A percentile compares a stretch with the other conserved stretches of the same genome.
phyloP scores from a whole-genome alignment of 2,113 vertebrate genomes.

The Anoura caudifer region DNA sequence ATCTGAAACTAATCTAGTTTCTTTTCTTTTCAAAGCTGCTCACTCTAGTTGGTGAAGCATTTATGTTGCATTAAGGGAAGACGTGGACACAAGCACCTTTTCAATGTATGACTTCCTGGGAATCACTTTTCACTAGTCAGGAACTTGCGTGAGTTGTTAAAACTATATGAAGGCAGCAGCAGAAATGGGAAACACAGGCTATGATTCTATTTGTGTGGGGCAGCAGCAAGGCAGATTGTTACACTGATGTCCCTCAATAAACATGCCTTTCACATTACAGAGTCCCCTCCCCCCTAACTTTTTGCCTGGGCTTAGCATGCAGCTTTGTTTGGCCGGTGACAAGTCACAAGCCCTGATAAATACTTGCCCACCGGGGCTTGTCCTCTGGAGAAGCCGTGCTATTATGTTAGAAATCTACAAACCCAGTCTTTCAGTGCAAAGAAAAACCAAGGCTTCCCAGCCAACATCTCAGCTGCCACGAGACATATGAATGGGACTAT shows the following conservation, averaged over 20 bases:
- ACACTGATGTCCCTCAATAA: neutral
- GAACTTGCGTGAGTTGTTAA: neutral
- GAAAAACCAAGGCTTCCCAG: neutral
- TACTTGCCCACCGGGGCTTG: neutral
- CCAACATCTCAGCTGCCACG: neutral
- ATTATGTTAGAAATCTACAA: neutral
- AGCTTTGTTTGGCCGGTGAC: neutral
- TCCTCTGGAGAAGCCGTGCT: neutral
- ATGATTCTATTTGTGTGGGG: neutral
- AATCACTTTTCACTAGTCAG: neutral
- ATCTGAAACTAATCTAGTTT: neutral
- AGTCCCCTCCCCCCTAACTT: neutral
- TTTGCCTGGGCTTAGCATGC: neutral
- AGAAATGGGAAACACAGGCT: no score
- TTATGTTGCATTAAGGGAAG: neutral
- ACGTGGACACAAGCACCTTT: neutral
- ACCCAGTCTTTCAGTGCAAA: neutral
- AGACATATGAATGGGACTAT: neutral
- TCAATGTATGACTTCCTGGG: neutral
- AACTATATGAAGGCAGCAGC: neutral
- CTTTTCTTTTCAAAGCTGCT: neutral
- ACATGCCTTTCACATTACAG: rapidly evolving
- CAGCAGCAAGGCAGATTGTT: neutral
- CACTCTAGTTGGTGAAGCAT: no score
- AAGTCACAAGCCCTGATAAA: neutral